Conservation (phyloP, 2,113 vertebrate species). For the Cinclus cinclus region DNA sequence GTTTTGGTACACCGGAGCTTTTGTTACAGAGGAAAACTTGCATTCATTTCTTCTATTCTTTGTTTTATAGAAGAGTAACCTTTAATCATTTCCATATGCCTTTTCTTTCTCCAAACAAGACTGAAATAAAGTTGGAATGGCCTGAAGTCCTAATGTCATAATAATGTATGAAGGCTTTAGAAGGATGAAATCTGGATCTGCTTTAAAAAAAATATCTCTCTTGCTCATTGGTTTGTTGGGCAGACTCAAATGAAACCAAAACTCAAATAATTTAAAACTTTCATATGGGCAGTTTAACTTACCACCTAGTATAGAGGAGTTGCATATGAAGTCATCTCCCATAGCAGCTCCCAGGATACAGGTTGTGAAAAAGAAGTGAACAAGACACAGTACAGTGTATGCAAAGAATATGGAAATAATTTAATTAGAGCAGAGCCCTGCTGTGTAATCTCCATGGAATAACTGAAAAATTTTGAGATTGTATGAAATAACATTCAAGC, state of each 20-base stretch:
- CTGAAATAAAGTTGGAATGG: constrained; percentile 37
- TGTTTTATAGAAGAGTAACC: constrained; percentile 16
- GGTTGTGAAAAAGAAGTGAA: not conserved
- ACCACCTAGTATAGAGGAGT: not conserved
- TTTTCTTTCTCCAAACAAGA: constrained; percentile 31
- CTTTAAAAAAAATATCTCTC: constrained; percentile 16
- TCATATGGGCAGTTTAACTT: not conserved
- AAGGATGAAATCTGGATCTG: constrained; percentile 38
- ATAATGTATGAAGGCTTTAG: not conserved
- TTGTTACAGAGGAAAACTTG: not conserved
- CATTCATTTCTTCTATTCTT: not conserved
- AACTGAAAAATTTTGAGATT: not conserved
- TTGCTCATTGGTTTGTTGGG: not conserved
- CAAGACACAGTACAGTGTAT: not conserved
- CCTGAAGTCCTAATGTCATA: constrained; percentile 14
- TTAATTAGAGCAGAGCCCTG: not conserved
- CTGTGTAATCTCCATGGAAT: not conserved
- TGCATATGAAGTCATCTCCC: not conserved
- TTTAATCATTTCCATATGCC: constrained; percentile 49
- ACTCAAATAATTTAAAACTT: not conserved
- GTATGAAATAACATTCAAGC: not conserved
- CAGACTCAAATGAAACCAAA: constrained; percentile 12
- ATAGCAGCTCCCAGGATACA: not conserved
- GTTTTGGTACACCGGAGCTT: not conserved
- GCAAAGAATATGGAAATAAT: not conserved